Evolutionary conservation across 2,888 invertebrate species (phyloP).

Genomic region (Lysandra coridon): DNA sequence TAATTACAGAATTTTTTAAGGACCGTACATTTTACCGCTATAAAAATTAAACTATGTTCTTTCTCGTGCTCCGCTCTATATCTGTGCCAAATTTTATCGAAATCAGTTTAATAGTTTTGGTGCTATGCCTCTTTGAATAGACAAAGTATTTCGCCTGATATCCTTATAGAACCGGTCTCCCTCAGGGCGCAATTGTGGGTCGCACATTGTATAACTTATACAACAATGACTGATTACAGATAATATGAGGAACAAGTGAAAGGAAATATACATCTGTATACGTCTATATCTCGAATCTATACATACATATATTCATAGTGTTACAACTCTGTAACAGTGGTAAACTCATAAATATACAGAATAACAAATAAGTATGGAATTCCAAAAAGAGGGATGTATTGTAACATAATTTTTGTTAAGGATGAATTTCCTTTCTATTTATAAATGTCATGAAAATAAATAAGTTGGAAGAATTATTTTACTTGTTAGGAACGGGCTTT

Average conservation of each 20-base stretch:
- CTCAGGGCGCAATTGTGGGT: slow-evolving; percentile 24
- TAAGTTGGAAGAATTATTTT: no score
- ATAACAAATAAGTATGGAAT: no score
- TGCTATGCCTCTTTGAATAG: neutral
- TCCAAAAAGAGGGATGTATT: no score
- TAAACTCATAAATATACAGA: no score
- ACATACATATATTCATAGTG: no score
- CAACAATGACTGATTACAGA: slow-evolving; percentile 2
- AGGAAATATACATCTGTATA: slow-evolving; percentile 18
- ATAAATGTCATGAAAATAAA: no score
- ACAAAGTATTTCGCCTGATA: neutral
- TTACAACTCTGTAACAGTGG: no score
- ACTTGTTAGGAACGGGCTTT: no score
- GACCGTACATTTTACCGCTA: neutral
- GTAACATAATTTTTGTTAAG: no score
- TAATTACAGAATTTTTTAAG: neutral
- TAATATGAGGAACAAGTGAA: slow-evolving; percentile 29
- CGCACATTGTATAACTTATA: slow-evolving; percentile 22
- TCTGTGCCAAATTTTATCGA: neutral
- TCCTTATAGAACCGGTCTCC: slow-evolving; percentile 19
- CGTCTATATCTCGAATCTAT: neutral
- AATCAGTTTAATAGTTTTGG: neutral
- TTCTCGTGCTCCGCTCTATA: neutral
- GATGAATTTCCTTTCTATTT: no score
- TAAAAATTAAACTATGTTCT: neutral